Evolutionary conservation across 2,797 vertebrate genomes (phyloP).

Genomic region (Gallinago solitaria): DNA sequence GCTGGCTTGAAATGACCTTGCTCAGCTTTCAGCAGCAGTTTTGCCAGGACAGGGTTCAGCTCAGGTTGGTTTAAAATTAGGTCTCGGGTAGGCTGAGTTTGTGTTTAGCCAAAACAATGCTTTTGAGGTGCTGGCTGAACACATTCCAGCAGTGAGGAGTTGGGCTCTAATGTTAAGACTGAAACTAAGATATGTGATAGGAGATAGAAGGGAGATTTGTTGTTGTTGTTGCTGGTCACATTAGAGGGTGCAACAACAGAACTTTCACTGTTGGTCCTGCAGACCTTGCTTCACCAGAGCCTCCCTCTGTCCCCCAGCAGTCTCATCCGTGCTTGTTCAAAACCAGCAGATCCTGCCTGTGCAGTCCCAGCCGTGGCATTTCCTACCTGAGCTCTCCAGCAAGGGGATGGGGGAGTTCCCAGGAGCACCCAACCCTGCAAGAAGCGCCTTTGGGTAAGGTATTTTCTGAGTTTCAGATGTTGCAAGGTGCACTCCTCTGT

Average conservation of each 20-base stretch:
- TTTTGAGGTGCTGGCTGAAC: background rate
- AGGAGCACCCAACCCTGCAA: accelerated
- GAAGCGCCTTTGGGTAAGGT: background rate
- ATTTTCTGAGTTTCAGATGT: background rate
- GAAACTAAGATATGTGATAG: background rate
- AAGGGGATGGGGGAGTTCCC: background rate
- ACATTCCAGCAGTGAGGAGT: background rate
- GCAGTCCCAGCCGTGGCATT: background rate
- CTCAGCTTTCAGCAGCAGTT: background rate
- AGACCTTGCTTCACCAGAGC: background rate
- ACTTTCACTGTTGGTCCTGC: background rate
- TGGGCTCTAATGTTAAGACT: background rate
- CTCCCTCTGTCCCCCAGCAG: accelerated
- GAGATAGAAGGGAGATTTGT: background rate
- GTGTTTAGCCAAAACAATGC: background rate
- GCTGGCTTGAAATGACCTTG: background rate
- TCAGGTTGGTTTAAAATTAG: background rate
- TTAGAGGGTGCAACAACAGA: background rate
- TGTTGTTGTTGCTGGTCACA: background rate
- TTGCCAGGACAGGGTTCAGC: background rate
- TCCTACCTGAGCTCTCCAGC: background rate
- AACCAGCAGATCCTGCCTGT: background rate
- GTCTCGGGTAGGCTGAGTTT: background rate
- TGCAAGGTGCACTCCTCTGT: background rate
- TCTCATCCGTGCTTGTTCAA: background rate